These are phyloP conservation scores for Platycheirus rosarum DNA, from an alignment of 2,888 invertebrate species.

Conservation along the genomic window DNA sequence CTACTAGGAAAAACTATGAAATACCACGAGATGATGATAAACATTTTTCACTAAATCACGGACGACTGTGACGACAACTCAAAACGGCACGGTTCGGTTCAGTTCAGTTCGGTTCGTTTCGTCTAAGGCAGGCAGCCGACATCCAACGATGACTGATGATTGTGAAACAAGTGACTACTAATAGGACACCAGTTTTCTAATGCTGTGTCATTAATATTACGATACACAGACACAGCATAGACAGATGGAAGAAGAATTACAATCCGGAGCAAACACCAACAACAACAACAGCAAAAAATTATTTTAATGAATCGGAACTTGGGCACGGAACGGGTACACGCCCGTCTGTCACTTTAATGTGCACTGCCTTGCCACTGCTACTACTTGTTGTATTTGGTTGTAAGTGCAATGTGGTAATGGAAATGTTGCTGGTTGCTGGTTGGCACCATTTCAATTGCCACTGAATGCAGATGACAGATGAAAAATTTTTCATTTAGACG, in stretches of 20 bases:
- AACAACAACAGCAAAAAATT: constrained; percentile 16
- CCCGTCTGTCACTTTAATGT: constrained; percentile 8
- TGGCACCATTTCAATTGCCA: constrained; percentile 12
- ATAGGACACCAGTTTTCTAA: constrained; percentile 61
- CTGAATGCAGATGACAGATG: constrained; percentile 37
- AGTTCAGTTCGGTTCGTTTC: neutral
- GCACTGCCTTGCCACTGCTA: neutral
- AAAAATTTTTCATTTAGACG: constrained; percentile 44
- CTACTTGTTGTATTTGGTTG: neutral
- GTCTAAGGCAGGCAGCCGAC: neutral
- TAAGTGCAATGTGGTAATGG: neutral
- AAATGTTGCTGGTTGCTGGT: neutral
- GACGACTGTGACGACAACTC: constrained; percentile 43
- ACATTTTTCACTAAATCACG: constrained; percentile 62
- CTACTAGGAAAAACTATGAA: constrained; percentile 31
- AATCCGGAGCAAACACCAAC: neutral
- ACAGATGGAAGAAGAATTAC: neutral
- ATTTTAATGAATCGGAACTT: constrained; percentile 59
- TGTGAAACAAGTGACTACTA: constrained; percentile 64
- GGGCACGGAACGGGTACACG: constrained; percentile 1
- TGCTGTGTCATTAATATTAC: constrained; percentile 59
- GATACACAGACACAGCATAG: neutral
- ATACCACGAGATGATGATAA: constrained; percentile 61
- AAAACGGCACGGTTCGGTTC: constrained; percentile 13
- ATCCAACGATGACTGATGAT: constrained; percentile 63